Evolutionary conservation across 2,888 invertebrate species (phyloP).

Genomic region (Ophion slaviceki): DNA sequence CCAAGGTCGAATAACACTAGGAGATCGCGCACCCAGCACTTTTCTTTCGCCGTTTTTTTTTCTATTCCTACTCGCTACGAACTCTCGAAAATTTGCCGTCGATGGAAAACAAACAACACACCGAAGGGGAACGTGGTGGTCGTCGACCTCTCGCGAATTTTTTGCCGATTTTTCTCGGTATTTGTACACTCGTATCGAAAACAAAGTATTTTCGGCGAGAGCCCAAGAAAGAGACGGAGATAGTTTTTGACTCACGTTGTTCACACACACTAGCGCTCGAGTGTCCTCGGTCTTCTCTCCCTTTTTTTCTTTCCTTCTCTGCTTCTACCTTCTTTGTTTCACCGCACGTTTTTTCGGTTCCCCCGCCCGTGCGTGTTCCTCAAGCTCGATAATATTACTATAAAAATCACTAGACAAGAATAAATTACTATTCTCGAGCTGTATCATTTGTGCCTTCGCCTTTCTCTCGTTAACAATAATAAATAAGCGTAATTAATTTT

Average conservation of each 20-base stretch:
- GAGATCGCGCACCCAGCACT: slow-evolving; percentile 14
- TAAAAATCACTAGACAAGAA: slow-evolving; percentile 58
- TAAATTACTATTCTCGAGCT: slow-evolving; percentile 51
- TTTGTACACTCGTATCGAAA: slow-evolving; percentile 26
- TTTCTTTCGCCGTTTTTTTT: slow-evolving; percentile 28
- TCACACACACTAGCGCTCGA: slow-evolving; percentile 58
- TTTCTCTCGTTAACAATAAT: slow-evolving; percentile 58
- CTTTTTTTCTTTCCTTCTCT: slow-evolving; percentile 11
- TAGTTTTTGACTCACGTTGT: slow-evolving; percentile 59
- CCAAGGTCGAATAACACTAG: slow-evolving; percentile 12
- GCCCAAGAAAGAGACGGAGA: slow-evolving; percentile 1
- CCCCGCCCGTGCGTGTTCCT: neutral
- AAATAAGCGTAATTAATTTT: slow-evolving; percentile 73
- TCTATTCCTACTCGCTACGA: slow-evolving; percentile 32
- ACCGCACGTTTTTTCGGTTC: neutral
- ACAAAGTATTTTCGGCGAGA: slow-evolving; percentile 29
- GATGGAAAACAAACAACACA: slow-evolving; percentile 20
- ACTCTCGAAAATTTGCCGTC: slow-evolving; percentile 9
- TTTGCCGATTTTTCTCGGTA: slow-evolving; percentile 3
- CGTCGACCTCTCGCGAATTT: slow-evolving; percentile 22
- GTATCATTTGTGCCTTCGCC: neutral
- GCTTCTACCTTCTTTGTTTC: neutral
- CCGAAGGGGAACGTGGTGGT: slow-evolving; percentile 30
- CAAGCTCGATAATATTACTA: slow-evolving; percentile 3
- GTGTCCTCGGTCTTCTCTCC: slow-evolving; percentile 20